These are phyloP conservation scores for Taeniopygia guttata DNA, from an alignment of 2,797 vertebrate species.

Conservation along the genomic window DNA sequence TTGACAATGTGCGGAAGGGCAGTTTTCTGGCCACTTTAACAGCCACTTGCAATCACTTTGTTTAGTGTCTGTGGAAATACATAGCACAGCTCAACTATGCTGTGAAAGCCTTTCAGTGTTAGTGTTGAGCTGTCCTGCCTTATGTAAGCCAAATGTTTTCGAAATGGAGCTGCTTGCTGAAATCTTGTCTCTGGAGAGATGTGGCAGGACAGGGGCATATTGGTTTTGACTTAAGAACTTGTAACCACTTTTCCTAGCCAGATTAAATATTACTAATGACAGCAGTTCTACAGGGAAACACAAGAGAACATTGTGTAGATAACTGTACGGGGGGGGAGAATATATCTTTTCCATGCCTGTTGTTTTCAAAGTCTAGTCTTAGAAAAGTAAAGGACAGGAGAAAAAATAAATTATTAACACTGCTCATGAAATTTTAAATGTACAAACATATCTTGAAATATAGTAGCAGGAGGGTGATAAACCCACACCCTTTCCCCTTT, in stretches of 20 bases:
- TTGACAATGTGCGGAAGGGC: not conserved
- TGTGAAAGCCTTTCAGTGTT: not conserved
- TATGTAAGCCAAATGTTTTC: not conserved
- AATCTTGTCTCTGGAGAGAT: not conserved
- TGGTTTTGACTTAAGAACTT: constrained; percentile 25
- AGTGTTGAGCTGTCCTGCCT: not conserved
- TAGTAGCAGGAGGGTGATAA: constrained; percentile 41
- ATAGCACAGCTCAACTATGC: not conserved
- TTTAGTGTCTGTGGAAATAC: not conserved
- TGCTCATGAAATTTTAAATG: constrained; percentile 47
- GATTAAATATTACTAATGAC: constrained; percentile 36
- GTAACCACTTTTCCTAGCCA: constrained; percentile 3
- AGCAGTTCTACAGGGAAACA: not conserved
- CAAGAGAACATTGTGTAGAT: not conserved
- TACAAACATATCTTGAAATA: constrained; percentile 58
- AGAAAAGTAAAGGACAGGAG: constrained; percentile 59
- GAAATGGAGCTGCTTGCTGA: not conserved
- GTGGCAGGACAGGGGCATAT: not conserved
- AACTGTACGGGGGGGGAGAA: not conserved
- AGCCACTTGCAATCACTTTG: not conserved
- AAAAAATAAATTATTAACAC: constrained; percentile 57
- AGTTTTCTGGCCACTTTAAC: not conserved
- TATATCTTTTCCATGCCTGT: not conserved
- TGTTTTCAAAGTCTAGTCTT: constrained; percentile 36
- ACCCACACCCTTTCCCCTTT: constrained; percentile 1